A percentile compares a stretch with the other conserved stretches of the same genome.
These are phyloP conservation scores for Chrysolina oricalcia DNA, from an alignment of 2,888 invertebrate genomes.

Conservation along the genomic window DNA sequence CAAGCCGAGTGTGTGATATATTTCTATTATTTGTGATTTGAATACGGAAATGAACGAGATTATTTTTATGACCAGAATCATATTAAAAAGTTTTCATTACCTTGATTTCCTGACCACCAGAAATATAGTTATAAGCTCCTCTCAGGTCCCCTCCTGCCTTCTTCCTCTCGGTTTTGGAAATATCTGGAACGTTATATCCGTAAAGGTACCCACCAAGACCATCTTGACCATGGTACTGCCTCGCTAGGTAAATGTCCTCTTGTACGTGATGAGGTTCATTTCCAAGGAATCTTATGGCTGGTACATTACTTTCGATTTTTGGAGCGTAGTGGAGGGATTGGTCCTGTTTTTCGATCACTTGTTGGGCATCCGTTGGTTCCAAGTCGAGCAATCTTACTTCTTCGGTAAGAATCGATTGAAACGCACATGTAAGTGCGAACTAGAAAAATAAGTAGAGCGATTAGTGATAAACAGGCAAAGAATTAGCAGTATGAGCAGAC, in stretches of 20 bases:
- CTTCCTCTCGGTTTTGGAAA: conserved; percentile 82
- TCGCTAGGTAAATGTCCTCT: conserved; percentile 82
- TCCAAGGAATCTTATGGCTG: conserved; percentile 70
- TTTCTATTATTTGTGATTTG: too few relatives aligned
- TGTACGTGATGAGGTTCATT: conserved; percentile 78
- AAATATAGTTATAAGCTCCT: conserved; percentile 83
- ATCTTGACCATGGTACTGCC: conserved; percentile 82
- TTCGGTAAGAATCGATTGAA: conserved; percentile 62
- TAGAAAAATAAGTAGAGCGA: conserved; percentile 23
- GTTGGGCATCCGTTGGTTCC: conserved; percentile 74
- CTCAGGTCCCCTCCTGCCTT: conserved; percentile 80
- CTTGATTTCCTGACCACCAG: conserved; percentile 77
- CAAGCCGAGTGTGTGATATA: too few relatives aligned
- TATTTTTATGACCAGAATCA: background rate
- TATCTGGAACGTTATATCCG: conserved; percentile 83
- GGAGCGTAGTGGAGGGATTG: conserved; percentile 72
- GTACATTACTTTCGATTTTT: conserved; percentile 74
- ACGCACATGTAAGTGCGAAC: conserved; percentile 30
- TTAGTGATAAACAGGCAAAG: background rate
- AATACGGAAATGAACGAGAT: too few relatives aligned
- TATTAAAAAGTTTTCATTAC: conserved; percentile 63
- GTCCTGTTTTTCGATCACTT: conserved; percentile 72
- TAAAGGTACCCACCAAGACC: conserved; percentile 79
- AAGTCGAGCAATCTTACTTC: conserved; percentile 74
- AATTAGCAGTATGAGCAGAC: background rate